Percentiles rank a stretch among this genome's conserved stretches.
These are phyloP conservation scores for Sebastes schlegelii DNA, from an alignment of 2,113 vertebrate genomes.

Conservation along the genomic window DNA sequence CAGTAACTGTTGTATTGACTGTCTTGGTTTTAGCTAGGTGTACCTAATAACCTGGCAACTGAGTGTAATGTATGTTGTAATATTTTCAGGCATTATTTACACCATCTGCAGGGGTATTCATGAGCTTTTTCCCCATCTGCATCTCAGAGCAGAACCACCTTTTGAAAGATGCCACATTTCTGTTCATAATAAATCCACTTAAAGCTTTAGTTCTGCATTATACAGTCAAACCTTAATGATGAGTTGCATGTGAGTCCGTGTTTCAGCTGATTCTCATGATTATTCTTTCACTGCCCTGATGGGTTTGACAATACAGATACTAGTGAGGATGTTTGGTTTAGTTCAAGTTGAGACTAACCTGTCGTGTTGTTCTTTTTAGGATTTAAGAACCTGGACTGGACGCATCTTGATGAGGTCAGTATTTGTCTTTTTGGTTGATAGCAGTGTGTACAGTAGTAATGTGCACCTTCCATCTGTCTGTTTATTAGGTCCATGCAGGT, in stretches of 20 bases:
- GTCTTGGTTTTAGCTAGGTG: too few relatives aligned
- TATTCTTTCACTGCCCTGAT: slow-evolving; percentile 81
- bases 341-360: neutral
- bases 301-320: slow-evolving; percentile 39
- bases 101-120: neutral
- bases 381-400: neutral
- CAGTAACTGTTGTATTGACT: too few relatives aligned
- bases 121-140: too few relatives aligned
- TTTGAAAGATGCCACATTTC: neutral
- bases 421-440: neutral
- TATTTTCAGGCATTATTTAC: neutral
- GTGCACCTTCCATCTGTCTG: neutral
- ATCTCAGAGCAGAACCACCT: neutral
- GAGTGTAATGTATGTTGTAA: neutral
- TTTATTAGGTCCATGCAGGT: neutral
- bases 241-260: slow-evolving; percentile 85
- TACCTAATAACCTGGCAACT: neutral
- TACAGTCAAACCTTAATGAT: slow-evolving; percentile 79
- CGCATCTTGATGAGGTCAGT: neutral
- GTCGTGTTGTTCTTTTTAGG: neutral
- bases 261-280: slow-evolving; percentile 84
- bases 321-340: accelerated
- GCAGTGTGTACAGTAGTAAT: neutral
- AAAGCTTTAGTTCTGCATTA: neutral
- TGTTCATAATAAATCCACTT: neutral